Percentiles rank a stretch among this genome's conserved stretches.
Evolutionary conservation across 2,797 vertebrate species (phyloP).

Genomic region (Eutrigla gurnardus): DNA sequence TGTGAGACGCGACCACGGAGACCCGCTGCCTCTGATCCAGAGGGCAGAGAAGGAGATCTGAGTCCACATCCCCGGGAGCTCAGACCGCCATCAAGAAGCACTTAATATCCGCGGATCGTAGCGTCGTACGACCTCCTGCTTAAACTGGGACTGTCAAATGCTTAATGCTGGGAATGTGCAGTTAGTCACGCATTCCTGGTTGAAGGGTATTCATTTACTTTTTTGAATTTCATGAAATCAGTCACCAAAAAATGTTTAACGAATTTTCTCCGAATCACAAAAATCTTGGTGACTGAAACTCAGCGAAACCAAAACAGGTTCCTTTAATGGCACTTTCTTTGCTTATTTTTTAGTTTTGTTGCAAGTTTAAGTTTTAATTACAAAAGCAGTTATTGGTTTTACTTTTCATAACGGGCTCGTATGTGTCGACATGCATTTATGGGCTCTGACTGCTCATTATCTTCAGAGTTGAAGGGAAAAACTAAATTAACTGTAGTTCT

Average conservation of each 20-base stretch:
- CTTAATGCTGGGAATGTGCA: slow-evolving; percentile 5
- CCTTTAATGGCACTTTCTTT: background rate
- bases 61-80: slow-evolving; percentile 50
- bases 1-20: slow-evolving; percentile 65
- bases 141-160: slow-evolving; percentile 57
- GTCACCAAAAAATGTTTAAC: background rate
- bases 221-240: background rate
- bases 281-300: slow-evolving; percentile 2
- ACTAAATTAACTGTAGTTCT: background rate
- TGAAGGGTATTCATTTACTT: background rate
- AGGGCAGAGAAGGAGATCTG: slow-evolving; percentile 61
- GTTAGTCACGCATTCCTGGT: background rate
- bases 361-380: background rate
- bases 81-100: slow-evolving; percentile 58
- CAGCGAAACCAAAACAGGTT: background rate
- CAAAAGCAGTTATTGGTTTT: no score
- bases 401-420: background rate
- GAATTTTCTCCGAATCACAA: background rate
- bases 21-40: slow-evolving; percentile 64
- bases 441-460: background rate
- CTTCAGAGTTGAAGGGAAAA: background rate
- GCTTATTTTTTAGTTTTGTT: background rate
- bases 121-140: slow-evolving; percentile 58
- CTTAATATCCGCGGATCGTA: slow-evolving; percentile 43
- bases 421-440: background rate